phyloP scores from a whole-genome alignment of 2,888 invertebrate species.

The Rhingia campestris region DNA sequence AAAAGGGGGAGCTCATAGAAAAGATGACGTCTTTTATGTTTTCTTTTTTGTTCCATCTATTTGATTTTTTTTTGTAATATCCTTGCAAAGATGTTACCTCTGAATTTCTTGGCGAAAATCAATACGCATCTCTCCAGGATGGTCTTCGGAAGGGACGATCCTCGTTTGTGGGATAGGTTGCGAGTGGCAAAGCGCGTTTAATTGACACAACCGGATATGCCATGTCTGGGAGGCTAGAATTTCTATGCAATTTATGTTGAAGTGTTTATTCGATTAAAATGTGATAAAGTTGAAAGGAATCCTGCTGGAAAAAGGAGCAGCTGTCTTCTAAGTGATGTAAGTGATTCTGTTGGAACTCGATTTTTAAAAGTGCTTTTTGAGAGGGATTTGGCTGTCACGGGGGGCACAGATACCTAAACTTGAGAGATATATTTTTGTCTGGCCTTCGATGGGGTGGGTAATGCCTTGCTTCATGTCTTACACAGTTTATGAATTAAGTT shows the following conservation, averaged over 20 bases:
- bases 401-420: no score
- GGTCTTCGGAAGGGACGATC: neutral
- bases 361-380: neutral
- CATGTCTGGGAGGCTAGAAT: conserved; percentile 25
- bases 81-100: conserved; percentile 11
- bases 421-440: no score
- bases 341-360: neutral
- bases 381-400: no score
- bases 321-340: conserved; percentile 15
- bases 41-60: neutral
- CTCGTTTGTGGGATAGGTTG: conserved; percentile 7
- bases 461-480: no score
- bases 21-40: conserved; percentile 30
- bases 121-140: conserved; percentile 11
- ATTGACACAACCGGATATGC: conserved; percentile 65
- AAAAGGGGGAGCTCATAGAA: conserved; percentile 32
- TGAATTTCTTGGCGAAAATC: conserved; percentile 49
- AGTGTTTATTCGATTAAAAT: conserved; percentile 72
- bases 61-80: conserved; percentile 2
- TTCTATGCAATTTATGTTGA: conserved; percentile 38
- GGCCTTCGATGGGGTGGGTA: no score
- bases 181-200: conserved; percentile 56
- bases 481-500: no score
- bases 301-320: conserved; percentile 31
- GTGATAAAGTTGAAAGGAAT: conserved; percentile 20